A percentile compares a stretch with the other conserved stretches of the same genome.
phyloP scores from a whole-genome alignment of 2,797 vertebrate genomes.

The Rachycentron canadum region DNA sequence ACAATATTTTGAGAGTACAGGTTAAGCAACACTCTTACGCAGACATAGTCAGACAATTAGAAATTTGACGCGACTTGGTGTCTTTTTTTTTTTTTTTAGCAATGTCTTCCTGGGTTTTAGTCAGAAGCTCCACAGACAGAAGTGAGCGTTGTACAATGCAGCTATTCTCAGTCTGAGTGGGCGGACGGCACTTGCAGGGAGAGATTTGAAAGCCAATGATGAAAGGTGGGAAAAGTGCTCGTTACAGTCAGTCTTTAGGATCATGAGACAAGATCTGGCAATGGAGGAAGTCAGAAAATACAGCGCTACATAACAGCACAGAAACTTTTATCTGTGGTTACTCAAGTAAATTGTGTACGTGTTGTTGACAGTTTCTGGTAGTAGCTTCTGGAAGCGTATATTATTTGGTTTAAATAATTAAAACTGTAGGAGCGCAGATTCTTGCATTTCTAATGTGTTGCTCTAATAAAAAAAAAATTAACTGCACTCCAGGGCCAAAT shows the following conservation, averaged over 20 bases:
- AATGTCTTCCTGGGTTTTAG: conserved; percentile 39
- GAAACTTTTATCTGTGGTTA: conserved; percentile 9
- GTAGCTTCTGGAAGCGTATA: neutral
- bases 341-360: conserved; percentile 13
- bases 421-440: conserved; percentile 4
- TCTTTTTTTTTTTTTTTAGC: conserved; percentile 25
- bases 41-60: conserved; percentile 1
- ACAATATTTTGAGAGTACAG: conserved; percentile 18
- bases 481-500: conserved; percentile 7
- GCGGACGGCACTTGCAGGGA: conserved; percentile 19
- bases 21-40: conserved; percentile 4
- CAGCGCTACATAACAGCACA: conserved; percentile 2
- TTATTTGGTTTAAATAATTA: conserved; percentile 47
- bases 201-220: conserved; percentile 60
- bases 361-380: conserved; percentile 20
- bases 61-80: conserved; percentile 37
- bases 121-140: conserved; percentile 50
- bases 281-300: conserved; percentile 18
- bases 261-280: conserved; percentile 45
- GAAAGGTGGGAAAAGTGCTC: conserved; percentile 66
- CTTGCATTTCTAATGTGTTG: conserved; percentile 24
- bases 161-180: conserved; percentile 76
- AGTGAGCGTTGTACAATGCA: conserved; percentile 60
- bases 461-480: conserved; percentile 20
- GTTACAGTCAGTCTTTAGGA: conserved; percentile 62